Evolutionary conservation across 2,888 invertebrate genomes (phyloP), one percentile per base, ranked within the genome.

Genomic region (Tinea pellionella): DNA sequence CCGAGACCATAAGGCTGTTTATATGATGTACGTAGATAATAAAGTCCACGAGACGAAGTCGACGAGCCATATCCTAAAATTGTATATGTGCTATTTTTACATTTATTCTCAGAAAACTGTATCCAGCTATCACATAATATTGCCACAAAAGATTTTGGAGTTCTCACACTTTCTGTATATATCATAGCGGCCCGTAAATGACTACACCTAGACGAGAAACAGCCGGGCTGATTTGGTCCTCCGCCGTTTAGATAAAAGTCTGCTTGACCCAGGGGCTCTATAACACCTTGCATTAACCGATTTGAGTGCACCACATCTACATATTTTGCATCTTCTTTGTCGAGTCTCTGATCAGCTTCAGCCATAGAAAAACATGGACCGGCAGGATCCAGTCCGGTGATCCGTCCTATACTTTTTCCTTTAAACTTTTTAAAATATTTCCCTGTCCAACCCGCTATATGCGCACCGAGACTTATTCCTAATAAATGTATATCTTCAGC

Each of bases 231-330:
- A 62, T 89, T 81, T 0, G 92, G 89, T 1, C 90, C 89, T 13
- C 93, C 93, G 16, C 90, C 90, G 66, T 93, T 93, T 4, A 93
- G 91, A 80, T 92, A 93, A 73, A 92, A 93, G 73, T 93, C 93
- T 1, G 90, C 91, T 74, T 93, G 92, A 0, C 93, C 93, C 63
- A 93, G 77, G 8, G 90, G 80, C 65, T 88, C 88, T 1, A 84
- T 76, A 8, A 85, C 77, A 53, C 88, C 88, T 73, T 88, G 88
- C 18, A 88, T 66, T 63, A 88, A 70, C 67, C 78, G 71, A 65
- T 88, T 88, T 6, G 87, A 81, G 66, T 88, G 88, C 57, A 88
- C 65, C 9, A 88, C 77, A 64, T 88, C 75, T 71, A 89, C 67
- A 85, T 83, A 88, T 11, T 63, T 64, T 7, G 88, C 88, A 61